Base-by-base conservation (phyloP, 2,888 invertebrate genomes). In the Stratiomys singularior region DNA sequence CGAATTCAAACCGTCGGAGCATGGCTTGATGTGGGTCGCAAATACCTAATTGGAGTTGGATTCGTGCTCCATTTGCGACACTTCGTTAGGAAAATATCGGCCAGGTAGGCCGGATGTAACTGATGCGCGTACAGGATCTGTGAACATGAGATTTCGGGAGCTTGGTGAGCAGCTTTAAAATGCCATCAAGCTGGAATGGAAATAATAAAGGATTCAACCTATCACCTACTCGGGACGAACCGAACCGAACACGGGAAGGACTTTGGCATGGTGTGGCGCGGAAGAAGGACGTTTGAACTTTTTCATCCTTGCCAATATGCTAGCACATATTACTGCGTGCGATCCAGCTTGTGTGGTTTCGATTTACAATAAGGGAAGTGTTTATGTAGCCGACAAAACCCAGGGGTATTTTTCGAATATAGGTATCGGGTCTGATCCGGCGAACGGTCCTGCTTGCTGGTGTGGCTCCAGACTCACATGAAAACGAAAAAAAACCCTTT, bases 321-420 rank as follows among this genome's bases (percentile, higher is more conserved):
- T 18, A 52, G 52, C 52, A 18, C 52, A 52, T 52, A 52, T 52
- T 52, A 9, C 52, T n/a, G 52, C 52, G n/a, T 52, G 18, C n/a
- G 7, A 52, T n/a, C 18, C n/a, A 44, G 44, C n/a, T 67, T 44
- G 11, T 67, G 67, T 44, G 67, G 67, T 67, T 44, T 67, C 67
- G 44, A 44, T 67, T 67, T 30, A 67, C 44, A 67, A 67, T 37
- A 18, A 67, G 28, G 67, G 23, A 44, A 37, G 67, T 67, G 44
- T 67, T 67, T 67, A 44, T 67, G 67, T 44, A 67, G 67, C 44
- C 44, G 64, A 44, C 67, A 67, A 67, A 30, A 67, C 67, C 44
- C 67, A 37, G 13, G 67, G 67, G 67, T 18, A 67, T 67, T 15
- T 13, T 52, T 52, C 52, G 52, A 4, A 52, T 52, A 15, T 52